phyloP scores from a whole-genome alignment of 2,888 invertebrate genomes.

The Caradrina clavipalpis region DNA sequence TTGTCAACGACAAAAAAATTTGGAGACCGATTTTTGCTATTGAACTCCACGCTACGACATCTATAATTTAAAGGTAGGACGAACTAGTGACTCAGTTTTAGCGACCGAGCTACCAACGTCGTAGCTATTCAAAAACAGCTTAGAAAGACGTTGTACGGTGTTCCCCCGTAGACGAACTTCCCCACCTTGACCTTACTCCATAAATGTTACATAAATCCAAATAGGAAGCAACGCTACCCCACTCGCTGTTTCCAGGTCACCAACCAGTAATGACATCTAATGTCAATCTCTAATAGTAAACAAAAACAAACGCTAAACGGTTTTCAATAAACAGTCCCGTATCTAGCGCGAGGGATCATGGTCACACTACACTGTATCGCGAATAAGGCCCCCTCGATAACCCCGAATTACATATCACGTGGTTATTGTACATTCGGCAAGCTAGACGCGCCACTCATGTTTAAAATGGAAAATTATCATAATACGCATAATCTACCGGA shows the following conservation, averaged over 20 bases:
- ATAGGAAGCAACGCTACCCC: too few species aligned
- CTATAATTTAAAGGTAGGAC: too few species aligned
- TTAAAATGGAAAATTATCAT: constrained; percentile 60
- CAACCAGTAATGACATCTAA: constrained; percentile 16
- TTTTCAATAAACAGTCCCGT: constrained; percentile 50
- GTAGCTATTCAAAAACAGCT: too few species aligned
- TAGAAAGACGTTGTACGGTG: too few species aligned
- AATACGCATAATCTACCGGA: constrained; percentile 47
- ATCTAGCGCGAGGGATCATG: constrained; percentile 63
- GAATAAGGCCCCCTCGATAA: constrained; percentile 85
- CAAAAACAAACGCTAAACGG: constrained; percentile 30
- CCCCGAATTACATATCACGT: constrained; percentile 88
- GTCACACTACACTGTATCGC: constrained; percentile 74
- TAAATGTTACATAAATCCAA: not conserved
- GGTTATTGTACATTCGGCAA: constrained; percentile 80
- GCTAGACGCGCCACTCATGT: constrained; percentile 59
- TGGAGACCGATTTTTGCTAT: too few species aligned
- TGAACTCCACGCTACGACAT: too few species aligned
- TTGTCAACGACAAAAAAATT: too few species aligned
- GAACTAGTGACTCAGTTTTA: too few species aligned
- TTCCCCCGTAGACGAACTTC: too few species aligned
- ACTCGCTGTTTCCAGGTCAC: constrained; percentile 14
- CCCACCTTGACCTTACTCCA: too few species aligned
- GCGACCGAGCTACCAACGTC: too few species aligned
- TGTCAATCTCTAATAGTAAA: constrained; percentile 28